phyloP scores from a whole-genome alignment of 2,797 vertebrate species.

The Enteromius viviparus region DNA sequence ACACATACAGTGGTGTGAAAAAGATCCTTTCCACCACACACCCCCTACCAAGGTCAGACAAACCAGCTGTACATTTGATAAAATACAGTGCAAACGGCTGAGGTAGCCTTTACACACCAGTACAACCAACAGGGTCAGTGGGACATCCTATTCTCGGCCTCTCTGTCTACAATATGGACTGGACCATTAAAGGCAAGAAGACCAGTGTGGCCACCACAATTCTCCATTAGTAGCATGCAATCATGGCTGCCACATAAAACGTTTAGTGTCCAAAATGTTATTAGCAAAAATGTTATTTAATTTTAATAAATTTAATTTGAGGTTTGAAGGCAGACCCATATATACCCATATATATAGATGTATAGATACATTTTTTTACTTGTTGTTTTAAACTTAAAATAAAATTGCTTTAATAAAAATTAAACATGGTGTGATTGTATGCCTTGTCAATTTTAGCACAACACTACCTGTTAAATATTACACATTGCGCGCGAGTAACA shows the following conservation, averaged over 20 bases:
- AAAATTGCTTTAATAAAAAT: neutral
- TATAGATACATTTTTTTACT: neutral
- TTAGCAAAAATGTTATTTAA: neutral
- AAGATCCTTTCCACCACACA: slow-evolving; percentile 55
- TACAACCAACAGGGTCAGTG: slow-evolving; percentile 37
- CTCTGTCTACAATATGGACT: neutral
- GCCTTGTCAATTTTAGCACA: neutral
- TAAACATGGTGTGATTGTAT: neutral
- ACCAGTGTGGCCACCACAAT: neutral
- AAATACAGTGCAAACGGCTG: slow-evolving; percentile 59
- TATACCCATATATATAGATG: too few species aligned
- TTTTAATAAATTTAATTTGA: neutral
- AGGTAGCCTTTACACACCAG: slow-evolving; percentile 32
- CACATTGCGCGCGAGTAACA: neutral
- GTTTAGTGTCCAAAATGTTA: neutral
- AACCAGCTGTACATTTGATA: slow-evolving; percentile 67
- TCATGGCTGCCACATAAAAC: neutral
- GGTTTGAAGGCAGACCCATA: neutral
- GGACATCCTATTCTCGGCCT: slow-evolving; percentile 25
- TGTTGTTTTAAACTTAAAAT: neutral
- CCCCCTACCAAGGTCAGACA: slow-evolving; percentile 72
- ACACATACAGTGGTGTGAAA: slow-evolving; percentile 17
- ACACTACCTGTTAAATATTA: neutral
- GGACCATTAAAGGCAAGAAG: neutral
- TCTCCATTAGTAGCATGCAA: neutral